Base-by-base conservation (phyloP, 1,140 invertebrate genomes). In the Cydia pomonella region DNA sequence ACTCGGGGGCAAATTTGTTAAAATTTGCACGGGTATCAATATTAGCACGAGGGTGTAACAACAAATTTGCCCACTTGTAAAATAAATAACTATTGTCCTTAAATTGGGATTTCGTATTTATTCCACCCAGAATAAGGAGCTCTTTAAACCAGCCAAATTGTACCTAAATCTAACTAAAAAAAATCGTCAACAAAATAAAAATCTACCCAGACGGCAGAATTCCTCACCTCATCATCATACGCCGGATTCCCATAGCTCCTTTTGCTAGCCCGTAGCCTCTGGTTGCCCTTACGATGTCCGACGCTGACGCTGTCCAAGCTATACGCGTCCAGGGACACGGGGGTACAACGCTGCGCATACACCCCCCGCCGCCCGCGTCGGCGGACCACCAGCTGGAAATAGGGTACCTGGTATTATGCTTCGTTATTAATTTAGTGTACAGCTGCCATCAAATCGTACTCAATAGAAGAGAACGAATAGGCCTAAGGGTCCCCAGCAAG, bases 251-350 rank as follows among this genome's bases (percentile, higher is more conserved):
- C 96, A 84, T 98, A 98, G 63, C 97, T 97, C 33, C 97, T 93
- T 85, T 97, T 98, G n/a, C 97, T 98, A n/a, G 95, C 94, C 72
- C 97, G 94, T 13, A 92, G 79, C 0, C 91, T 71, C 10, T 94
- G 94, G 33, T 94, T 94, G 63, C 95, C 95, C 85, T 97, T 96
- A 74, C 96, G 93, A 33, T 97, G 94, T 80, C 96, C 96, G 4
- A 97, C 96, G 0, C 97, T 98, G 29, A 98, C 96, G 85, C 97
- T 98, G 90, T 98, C 97, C 82, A 98, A 92, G 82, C 96, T 97
- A 93, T 98, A 98, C 13, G 97, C 97, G 84, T 98, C 97, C 77
- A 98, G 90, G 50, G 96, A 97, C 0, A 97, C 97, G 0, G 97
- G 97, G 4, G 96, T 96, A 86, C 97, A 98, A 29, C 97, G 94